Conservation (phyloP, 2,888 invertebrate genomes). For the Andrena chrysosceles region DNA sequence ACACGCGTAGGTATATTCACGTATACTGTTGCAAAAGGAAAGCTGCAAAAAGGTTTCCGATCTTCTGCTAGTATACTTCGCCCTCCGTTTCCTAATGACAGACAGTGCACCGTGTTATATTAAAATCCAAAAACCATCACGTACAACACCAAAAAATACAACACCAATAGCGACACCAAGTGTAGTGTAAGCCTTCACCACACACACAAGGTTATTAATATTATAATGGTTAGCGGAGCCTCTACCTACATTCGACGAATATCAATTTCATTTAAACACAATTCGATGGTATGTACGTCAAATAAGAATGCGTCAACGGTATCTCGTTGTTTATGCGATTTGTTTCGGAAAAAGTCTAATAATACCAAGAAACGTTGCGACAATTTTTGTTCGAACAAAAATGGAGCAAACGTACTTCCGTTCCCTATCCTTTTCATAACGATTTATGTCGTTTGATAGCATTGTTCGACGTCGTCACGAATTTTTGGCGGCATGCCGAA, state of each 20-base stretch:
- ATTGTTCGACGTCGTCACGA: slow-evolving; percentile 16
- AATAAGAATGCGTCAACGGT: slow-evolving; percentile 5
- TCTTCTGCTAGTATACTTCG: not conserved
- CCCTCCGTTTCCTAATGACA: slow-evolving; percentile 37
- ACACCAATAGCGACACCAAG: slow-evolving; percentile 85
- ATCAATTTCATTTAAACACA: slow-evolving; percentile 38
- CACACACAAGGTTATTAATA: slow-evolving; percentile 84
- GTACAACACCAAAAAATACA: slow-evolving; percentile 83
- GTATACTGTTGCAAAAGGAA: not conserved
- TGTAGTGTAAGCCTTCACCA: slow-evolving; percentile 84
- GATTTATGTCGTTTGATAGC: not conserved
- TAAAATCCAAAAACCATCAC: slow-evolving; percentile 77
- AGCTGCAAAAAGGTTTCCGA: not conserved
- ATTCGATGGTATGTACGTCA: slow-evolving; percentile 24
- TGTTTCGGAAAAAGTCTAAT: not conserved
- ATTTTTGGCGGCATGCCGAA: slow-evolving; percentile 50
- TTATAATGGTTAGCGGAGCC: slow-evolving; percentile 72
- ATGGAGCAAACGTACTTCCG: not conserved
- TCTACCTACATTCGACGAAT: slow-evolving; percentile 57
- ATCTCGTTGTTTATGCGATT: not conserved
- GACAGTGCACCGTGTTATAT: slow-evolving; percentile 79
- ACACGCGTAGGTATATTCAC: no score
- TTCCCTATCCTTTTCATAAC: not conserved
- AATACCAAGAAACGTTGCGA: not conserved
- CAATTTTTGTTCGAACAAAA: not conserved